Base-by-base conservation (phyloP, 2,888 invertebrate species). In the Nematopogon swammerdamellus region DNA sequence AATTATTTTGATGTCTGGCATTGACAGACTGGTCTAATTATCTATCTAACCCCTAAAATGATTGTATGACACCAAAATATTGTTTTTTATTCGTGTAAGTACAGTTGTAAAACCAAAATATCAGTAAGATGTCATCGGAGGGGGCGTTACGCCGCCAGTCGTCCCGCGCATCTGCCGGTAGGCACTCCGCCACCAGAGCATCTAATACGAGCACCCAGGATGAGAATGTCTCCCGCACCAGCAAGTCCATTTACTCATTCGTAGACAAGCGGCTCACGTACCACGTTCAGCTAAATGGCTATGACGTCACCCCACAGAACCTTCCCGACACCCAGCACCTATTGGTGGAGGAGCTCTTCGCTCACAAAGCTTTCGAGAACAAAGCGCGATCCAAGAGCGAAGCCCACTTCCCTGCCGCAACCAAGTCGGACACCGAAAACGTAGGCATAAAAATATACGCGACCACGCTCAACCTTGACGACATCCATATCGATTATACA, bases 401-500 rank as follows among this genome's bases (percentile, higher is more conserved):
- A 25, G 53, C 57, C 3, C 57, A 51, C 18, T 51, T 68, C 3
- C 67, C 62, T 59, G 36, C 52, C 2, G 53, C 60, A 1, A 63
- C 63, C 1, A 65, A 58, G 36, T 59, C 59, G 14, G 53, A 49
- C 2, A 55, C 54, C 17, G 71, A 69, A 18, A 44, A 44, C n/a
- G 52, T 57, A n/a, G 66, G 63, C 8, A 68, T 69, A 63, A 72
- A 70, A 53, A 72, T 75, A 3, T 77, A 67, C 58, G 73, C 75
- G 2, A 79, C 79, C 3, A 79, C 79, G 2, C 75, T 79, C 53
- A 65, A 66, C 67, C 76, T 79, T 71, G 77, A 79, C 75, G 73
- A 79, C 64, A 76, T 79, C 44, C 58, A 68, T 66, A 79, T 79
- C 69, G 79, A 79, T 67, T 65, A 75, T 65, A 74, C 79, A 61